These are phyloP conservation scores for Paracanthobrama guichenoti DNA, from an alignment of 2,113 vertebrate genomes.

Conservation along the genomic window DNA sequence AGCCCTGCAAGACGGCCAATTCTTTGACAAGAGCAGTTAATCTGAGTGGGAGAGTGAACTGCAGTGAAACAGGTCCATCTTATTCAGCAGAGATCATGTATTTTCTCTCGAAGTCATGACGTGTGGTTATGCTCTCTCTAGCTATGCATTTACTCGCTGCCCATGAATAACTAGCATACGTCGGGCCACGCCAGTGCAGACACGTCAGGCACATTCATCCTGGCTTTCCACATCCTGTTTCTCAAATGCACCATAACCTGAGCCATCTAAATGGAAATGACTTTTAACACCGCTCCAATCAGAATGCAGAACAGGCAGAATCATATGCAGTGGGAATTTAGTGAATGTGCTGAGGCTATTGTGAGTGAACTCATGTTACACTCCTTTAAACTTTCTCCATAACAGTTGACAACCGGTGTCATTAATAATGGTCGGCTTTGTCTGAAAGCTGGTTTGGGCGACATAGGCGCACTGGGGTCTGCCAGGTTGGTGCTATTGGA, in stretches of 20 bases:
- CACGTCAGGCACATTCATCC: conserved; percentile 35
- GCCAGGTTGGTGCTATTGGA: conserved; percentile 13
- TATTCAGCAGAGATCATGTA: conserved; percentile 36
- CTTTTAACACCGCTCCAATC: conserved; percentile 31
- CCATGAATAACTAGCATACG: conserved; percentile 37
- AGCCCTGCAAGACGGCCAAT: neutral
- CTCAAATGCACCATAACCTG: conserved; percentile 37
- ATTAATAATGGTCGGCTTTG: conserved; percentile 21
- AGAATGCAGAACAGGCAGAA: conserved; percentile 6
- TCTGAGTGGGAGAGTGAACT: conserved; percentile 29
- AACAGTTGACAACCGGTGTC: neutral
- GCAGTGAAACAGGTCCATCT: conserved; percentile 36
- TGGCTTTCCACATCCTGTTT: conserved; percentile 27
- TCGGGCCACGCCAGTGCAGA: neutral
- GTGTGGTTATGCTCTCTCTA: conserved; percentile 43
- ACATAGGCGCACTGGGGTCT: neutral
- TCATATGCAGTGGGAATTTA: neutral
- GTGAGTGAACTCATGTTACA: neutral
- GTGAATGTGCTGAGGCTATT: neutral
- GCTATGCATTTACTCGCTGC: conserved; percentile 31
- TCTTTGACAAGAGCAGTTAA: conserved; percentile 17
- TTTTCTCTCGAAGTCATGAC: conserved; percentile 40
- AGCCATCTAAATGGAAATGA: conserved; percentile 56
- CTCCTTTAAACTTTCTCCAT: conserved; percentile 1
- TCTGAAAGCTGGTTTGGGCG: conserved; percentile 16